A percentile compares a stretch with the other conserved stretches of the same genome.
These are phyloP conservation scores for Chelmon rostratus DNA, from an alignment of 2,797 vertebrate genomes.

Conservation along the genomic window DNA sequence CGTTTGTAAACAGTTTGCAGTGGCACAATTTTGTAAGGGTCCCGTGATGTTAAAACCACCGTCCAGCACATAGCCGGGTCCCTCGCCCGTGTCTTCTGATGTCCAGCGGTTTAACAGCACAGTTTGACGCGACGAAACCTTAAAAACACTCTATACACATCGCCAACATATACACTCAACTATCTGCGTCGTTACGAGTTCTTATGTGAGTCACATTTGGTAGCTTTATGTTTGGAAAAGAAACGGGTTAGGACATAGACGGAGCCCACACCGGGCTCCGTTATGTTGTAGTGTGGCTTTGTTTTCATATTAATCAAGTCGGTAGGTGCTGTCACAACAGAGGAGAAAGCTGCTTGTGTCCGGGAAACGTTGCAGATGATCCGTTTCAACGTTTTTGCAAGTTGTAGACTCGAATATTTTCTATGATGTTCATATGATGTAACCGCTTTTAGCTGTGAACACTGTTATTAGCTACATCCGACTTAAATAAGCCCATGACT, in stretches of 20 bases:
- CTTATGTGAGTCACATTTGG: fast-evolving
- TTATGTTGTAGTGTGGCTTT: slow-evolving; percentile 59
- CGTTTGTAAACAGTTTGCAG: neutral
- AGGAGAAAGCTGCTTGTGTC: fast-evolving
- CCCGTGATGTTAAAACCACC: slow-evolving; percentile 8
- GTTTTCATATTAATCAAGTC: slow-evolving; percentile 15
- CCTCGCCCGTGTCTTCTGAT: slow-evolving; percentile 10
- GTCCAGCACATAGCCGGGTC: slow-evolving; percentile 66
- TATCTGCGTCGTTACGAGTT: fast-evolving
- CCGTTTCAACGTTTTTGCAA: fast-evolving
- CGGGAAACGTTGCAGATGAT: neutral
- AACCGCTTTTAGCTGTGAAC: neutral
- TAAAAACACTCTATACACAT: fast-evolving
- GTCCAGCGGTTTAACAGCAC: neutral
- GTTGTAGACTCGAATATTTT: neutral
- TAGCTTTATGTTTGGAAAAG: neutral
- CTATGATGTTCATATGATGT: neutral
- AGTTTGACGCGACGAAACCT: fast-evolving
- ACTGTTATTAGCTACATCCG: neutral
- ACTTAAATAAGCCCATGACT: neutral
- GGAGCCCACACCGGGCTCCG: slow-evolving; percentile 56
- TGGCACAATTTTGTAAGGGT: slow-evolving; percentile 19
- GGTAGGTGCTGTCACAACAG: neutral
- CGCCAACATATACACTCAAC: fast-evolving
- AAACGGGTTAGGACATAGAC: slow-evolving; percentile 52